Percentiles rank a stretch among this genome's conserved stretches.
These are phyloP conservation scores for Ametastegia equiseti DNA, from an alignment of 2,888 invertebrate species.

Conservation along the genomic window DNA sequence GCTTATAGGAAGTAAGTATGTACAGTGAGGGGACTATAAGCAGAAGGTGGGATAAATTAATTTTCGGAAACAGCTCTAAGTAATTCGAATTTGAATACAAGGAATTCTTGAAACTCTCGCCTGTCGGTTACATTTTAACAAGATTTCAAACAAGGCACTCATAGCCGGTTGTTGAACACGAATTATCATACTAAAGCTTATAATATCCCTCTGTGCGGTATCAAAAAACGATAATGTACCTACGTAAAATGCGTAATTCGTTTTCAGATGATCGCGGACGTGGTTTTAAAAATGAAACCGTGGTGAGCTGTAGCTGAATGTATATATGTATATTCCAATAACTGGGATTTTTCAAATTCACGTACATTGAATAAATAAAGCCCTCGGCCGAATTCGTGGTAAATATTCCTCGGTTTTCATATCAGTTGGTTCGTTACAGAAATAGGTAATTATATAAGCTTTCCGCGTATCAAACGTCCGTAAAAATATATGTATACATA, in stretches of 20 bases:
- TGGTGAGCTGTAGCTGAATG: constrained; percentile 1
- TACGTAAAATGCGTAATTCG: not conserved
- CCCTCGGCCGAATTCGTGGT: not conserved
- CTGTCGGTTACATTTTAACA: constrained; percentile 22
- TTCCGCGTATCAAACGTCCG: not conserved
- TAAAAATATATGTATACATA: not conserved
- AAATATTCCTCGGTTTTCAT: not conserved
- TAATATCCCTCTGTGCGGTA: not conserved
- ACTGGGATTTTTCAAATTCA: no score
- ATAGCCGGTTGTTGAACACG: not conserved
- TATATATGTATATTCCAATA: no score
- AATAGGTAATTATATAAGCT: not conserved
- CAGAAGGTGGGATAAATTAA: constrained; percentile 26
- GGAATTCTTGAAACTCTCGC: not conserved
- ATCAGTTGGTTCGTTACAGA: not conserved
- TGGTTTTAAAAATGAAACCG: not conserved
- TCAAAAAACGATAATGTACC: not conserved
- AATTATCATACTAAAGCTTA: not conserved
- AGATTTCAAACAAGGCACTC: constrained; percentile 17
- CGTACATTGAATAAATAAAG: not conserved
- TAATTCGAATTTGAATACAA: constrained; percentile 5
- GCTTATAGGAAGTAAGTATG: no score
- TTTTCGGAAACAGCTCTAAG: constrained; percentile 11
- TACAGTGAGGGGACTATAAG: no score
- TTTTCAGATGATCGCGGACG: not conserved